Conservation (phyloP, 2,113 vertebrate genomes). For the Herpailurus yagouaroundi region DNA sequence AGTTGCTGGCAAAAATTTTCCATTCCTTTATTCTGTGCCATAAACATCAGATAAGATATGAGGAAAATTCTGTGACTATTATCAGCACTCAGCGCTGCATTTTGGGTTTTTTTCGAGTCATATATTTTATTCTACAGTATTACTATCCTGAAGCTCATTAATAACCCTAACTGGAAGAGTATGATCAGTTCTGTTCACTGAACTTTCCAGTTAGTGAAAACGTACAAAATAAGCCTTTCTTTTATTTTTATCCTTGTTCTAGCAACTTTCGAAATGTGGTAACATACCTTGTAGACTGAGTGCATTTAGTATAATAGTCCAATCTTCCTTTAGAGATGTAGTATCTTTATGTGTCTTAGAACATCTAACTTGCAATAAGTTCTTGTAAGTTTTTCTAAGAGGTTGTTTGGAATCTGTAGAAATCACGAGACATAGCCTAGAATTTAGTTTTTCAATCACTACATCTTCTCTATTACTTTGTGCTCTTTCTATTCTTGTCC, state of each 20-base stretch:
- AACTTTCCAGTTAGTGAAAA: background rate
- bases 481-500: background rate
- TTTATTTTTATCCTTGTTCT: background rate
- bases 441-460: conserved; percentile 20
- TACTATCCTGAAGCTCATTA: background rate
- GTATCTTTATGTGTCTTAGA: background rate
- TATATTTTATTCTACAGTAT: background rate
- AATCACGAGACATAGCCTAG: background rate
- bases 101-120: background rate
- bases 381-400: background rate
- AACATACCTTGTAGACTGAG: background rate
- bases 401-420: background rate
- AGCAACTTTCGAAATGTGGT: background rate
- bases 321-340: background rate
- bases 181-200: background rate
- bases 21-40: background rate
- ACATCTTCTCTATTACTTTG: background rate
- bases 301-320: background rate
- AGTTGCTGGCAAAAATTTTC: background rate
- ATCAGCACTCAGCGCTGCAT: background rate
- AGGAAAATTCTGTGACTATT: background rate
- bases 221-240: background rate
- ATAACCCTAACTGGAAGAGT: background rate
- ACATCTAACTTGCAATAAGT: background rate
- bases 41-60: background rate